Conservation (phyloP, 1,140 invertebrate genomes). For the Drosophila mojavensis region DNA sequence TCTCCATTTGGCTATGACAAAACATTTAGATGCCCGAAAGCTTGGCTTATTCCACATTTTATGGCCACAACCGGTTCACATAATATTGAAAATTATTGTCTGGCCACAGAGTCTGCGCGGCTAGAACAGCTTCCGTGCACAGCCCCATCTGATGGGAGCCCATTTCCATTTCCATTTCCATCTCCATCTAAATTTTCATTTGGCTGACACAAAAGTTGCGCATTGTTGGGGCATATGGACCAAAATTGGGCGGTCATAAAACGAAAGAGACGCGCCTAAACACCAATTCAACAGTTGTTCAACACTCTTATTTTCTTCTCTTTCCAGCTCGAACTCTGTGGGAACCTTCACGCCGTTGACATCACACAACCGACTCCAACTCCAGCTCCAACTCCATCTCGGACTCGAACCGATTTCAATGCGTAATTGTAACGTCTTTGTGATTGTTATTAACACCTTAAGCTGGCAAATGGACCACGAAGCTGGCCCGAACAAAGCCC, state of each 20-base stretch:
- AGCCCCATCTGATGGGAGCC: slow-evolving; percentile 37
- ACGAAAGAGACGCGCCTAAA: slow-evolving; percentile 51
- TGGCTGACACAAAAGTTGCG: slow-evolving; percentile 46
- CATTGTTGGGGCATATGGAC: slow-evolving; percentile 60
- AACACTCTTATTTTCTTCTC: slow-evolving; percentile 34
- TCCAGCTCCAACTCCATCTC: neutral
- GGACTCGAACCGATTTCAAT: slow-evolving; percentile 75
- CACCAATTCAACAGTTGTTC: slow-evolving; percentile 76
- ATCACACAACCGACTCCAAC: slow-evolving; percentile 66
- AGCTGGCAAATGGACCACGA: slow-evolving; percentile 75
- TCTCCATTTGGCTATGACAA: slow-evolving; percentile 39
- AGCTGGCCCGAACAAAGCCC: slow-evolving; percentile 64
- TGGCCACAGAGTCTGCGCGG: neutral
- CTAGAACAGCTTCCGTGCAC: slow-evolving; percentile 69
- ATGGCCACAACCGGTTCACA: slow-evolving; percentile 54
- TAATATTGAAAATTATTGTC: neutral
- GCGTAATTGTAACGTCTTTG: slow-evolving; percentile 81
- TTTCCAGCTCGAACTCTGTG: slow-evolving; percentile 38
- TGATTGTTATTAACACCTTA: slow-evolving; percentile 76
- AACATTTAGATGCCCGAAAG: slow-evolving; percentile 29
- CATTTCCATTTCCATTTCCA: slow-evolving; percentile 65
- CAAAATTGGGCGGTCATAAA: slow-evolving; percentile 60
- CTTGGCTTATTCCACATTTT: slow-evolving; percentile 67
- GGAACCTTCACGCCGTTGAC: slow-evolving; percentile 69
- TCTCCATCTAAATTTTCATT: slow-evolving; percentile 22